These are phyloP conservation scores for Mesembrinibis cayennensis DNA, from an alignment of 2,113 vertebrate genomes.

Conservation along the genomic window DNA sequence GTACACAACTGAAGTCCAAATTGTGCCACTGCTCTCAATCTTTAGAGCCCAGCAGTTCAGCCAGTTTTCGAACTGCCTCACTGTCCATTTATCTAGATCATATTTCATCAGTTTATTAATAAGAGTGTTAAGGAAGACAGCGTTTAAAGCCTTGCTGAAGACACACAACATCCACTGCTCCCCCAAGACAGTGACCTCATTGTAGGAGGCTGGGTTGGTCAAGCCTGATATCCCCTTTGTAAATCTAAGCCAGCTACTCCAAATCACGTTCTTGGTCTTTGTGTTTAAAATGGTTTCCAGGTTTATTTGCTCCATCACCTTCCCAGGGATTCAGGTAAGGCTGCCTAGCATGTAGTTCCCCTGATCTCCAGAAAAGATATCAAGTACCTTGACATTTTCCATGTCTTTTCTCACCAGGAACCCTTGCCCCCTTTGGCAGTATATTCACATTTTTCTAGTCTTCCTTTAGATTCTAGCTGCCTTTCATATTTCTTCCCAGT, in stretches of 20 bases:
- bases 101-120: neutral
- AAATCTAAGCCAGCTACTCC: neutral
- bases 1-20: neutral
- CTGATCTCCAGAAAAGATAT: neutral
- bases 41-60: neutral
- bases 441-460: neutral
- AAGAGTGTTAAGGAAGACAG: neutral
- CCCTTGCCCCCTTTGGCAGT: neutral
- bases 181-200: neutral
- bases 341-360: neutral
- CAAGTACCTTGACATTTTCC: neutral
- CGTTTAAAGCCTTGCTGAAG: neutral
- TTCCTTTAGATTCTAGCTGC: neutral
- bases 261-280: neutral
- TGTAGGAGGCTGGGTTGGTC: neutral
- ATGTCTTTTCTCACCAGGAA: neutral
- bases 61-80: neutral
- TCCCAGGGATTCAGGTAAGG: neutral
- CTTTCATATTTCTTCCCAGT: neutral
- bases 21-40: neutral
- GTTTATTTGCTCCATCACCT: neutral
- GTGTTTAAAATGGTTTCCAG: neutral
- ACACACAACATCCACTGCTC: neutral
- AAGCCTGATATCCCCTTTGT: neutral
- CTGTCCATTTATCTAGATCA: neutral